Percentiles rank a stretch among this genome's conserved stretches.
These are phyloP conservation scores for Tachysurus vachellii DNA, from an alignment of 2,113 vertebrate genomes.

Conservation along the genomic window DNA sequence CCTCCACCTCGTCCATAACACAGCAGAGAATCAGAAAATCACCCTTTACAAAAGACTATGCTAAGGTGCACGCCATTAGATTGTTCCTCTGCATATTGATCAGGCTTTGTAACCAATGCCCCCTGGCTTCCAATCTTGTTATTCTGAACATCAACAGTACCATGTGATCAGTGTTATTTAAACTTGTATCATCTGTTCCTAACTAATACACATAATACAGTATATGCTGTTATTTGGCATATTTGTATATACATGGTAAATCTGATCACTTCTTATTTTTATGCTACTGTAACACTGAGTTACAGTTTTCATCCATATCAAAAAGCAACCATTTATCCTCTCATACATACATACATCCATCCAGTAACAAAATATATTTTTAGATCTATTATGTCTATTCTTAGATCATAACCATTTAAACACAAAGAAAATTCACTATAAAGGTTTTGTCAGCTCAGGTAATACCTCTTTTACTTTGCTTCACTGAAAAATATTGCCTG, in stretches of 20 bases:
- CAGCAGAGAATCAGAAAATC: background rate
- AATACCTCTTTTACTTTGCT: conserved; percentile 34
- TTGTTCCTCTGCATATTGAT: background rate
- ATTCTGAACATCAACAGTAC: background rate
- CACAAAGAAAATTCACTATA: conserved; percentile 20
- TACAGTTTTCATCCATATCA: background rate
- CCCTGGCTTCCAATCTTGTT: background rate
- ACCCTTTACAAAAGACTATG: background rate
- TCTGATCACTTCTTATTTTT: background rate
- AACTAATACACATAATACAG: background rate
- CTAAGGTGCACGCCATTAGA: background rate
- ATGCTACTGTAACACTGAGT: background rate
- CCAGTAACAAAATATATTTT: conserved; percentile 9
- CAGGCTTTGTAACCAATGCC: background rate
- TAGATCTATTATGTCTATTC: background rate
- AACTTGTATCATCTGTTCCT: background rate
- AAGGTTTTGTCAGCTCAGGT: conserved; percentile 28
- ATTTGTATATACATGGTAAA: background rate
- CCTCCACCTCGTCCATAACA: background rate
- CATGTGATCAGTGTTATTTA: background rate
- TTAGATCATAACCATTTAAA: conserved; percentile 1
- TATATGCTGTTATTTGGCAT: background rate
- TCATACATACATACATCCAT: background rate
- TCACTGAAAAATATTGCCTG: conserved; percentile 38
- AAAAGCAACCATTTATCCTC: no score